Evolutionary conservation across 2,888 invertebrate genomes (phyloP), one percentile per base, ranked within the genome.

Genomic region (Scaptomyza caliginosa): DNA sequence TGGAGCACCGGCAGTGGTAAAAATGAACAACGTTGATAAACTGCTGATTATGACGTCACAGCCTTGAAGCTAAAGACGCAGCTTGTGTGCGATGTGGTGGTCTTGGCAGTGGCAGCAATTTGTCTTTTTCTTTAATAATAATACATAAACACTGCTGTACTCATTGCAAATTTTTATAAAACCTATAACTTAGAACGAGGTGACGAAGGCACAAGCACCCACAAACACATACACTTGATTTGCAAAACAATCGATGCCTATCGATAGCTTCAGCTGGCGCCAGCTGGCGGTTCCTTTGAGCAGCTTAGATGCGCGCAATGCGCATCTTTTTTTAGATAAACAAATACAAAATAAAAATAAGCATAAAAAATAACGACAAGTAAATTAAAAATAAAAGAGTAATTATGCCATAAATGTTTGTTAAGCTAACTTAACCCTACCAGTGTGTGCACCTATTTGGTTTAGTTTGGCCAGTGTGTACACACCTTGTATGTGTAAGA

Each of bases 151-250:
- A 19, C 43, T 40, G 50, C 43, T 54, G 45, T 38, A 23, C 49
- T 38, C 74, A 69, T 54, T 30, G 28, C 28, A 74, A 74, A 74
- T 49, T 75, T 74, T 39, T 16, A 24, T 21, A 54, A 40, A 57
- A 39, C 19, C 39, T 28, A 38, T 68, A 48, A 19, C 23, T 24
- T 52, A 42, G 28, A 66, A 70, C 42, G 46, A 60, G 75, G 56
- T 73, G 73, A 73, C 73, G 72, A 74, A 48, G 57, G 66, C 73
- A 75, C 42, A 51, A 28, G n/a, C 51, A 54, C 64, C 54, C 28
- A 66, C 52, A n/a, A n/a, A 56, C 49, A 45, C 13, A 21, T 17
- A 30, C 49, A 49, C n/a, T 11, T 6, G 16, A 5, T 8, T 43
- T 38, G 32, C 19, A 30, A 38, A 62, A 21, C 26, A 52, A 52